Conservation (phyloP, 2,113 vertebrate species). For the Caranx ignobilis region DNA sequence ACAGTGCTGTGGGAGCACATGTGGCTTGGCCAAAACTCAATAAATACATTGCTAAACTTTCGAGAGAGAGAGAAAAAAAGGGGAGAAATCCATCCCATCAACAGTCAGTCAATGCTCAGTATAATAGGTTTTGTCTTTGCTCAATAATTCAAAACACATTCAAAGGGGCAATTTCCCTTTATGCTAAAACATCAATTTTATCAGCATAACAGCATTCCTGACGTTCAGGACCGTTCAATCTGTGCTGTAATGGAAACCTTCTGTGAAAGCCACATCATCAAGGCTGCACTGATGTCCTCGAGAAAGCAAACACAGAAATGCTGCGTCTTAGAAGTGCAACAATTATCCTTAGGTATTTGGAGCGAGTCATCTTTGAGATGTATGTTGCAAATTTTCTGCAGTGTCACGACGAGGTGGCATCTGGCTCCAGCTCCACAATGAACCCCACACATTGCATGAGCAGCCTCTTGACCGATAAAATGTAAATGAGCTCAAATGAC, state of each 20-base stretch:
- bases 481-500: constrained; percentile 53
- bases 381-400: constrained; percentile 36
- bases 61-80: constrained; percentile 22
- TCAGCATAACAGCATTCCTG: constrained; percentile 27
- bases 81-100: constrained; percentile 18
- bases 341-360: constrained; percentile 35
- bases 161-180: constrained; percentile 18
- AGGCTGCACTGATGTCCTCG: constrained; percentile 25
- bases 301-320: constrained; percentile 36
- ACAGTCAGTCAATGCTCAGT: constrained; percentile 36
- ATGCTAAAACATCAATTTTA: constrained; percentile 25
- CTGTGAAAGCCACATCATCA: constrained; percentile 23
- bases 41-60: constrained; percentile 4
- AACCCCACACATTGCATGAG: constrained; percentile 9
- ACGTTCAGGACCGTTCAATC: constrained; percentile 16
- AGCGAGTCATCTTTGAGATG: constrained; percentile 23
- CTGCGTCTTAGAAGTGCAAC: constrained; percentile 3
- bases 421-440: constrained; percentile 14
- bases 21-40: constrained; percentile 43
- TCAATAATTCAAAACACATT: background rate
- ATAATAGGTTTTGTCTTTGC: constrained; percentile 26
- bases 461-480: constrained; percentile 34
- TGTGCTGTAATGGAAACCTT: constrained; percentile 43
- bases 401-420: constrained; percentile 7
- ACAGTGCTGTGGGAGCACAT: constrained; percentile 25